Percentiles rank a stretch among this genome's conserved stretches.
phyloP scores from a whole-genome alignment of 2,797 vertebrate species.

The Eulemur coronatus region DNA sequence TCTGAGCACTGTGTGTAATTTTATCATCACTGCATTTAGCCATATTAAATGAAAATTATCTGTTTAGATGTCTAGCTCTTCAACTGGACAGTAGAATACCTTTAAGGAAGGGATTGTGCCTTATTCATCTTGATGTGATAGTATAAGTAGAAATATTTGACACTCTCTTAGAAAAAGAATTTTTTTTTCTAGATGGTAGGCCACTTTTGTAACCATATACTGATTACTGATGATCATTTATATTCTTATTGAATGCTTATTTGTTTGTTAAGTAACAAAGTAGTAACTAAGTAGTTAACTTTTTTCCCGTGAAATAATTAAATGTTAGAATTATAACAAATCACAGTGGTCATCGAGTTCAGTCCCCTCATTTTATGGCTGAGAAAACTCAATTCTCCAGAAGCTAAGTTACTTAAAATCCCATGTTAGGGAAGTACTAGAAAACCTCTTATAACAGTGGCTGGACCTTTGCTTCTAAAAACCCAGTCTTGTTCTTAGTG shows the following conservation, averaged over 20 bases:
- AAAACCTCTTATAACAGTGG: not conserved
- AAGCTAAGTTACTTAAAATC: not conserved
- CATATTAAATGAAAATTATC: not conserved
- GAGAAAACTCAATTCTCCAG: not conserved
- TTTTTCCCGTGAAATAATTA: not conserved
- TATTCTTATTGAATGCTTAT: not conserved
- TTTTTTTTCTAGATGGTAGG: not conserved
- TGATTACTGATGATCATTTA: not conserved
- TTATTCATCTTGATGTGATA: not conserved
- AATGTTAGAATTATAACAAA: not conserved
- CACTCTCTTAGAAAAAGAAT: not conserved
- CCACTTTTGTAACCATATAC: not conserved
- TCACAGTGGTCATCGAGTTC: not conserved
- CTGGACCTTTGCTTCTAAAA: not conserved
- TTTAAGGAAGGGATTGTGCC: not conserved
- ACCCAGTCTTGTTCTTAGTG: not conserved
- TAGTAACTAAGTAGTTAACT: not conserved
- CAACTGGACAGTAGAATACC: not conserved
- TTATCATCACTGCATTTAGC: not conserved
- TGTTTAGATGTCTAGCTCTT: not conserved
- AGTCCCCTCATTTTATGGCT: not conserved
- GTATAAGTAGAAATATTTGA: not conserved
- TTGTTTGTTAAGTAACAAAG: not conserved
- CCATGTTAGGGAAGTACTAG: not conserved
- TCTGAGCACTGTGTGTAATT: not conserved